Percentiles rank a stretch among this genome's conserved stretches.
Evolutionary conservation across 2,113 vertebrate species (phyloP).

Genomic region (Butastur rufipennis): DNA sequence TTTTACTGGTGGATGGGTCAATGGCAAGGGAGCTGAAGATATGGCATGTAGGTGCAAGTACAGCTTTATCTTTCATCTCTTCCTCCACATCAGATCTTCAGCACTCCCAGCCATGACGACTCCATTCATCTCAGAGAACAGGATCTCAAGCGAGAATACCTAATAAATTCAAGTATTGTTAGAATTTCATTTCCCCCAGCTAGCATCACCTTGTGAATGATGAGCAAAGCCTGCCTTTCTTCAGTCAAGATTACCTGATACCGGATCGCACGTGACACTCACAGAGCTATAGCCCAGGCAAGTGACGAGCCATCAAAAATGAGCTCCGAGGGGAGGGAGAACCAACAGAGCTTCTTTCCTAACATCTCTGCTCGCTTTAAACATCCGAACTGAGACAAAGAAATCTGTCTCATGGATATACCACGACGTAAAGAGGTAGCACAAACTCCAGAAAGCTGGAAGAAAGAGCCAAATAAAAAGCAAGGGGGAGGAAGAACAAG

Average conservation of each 20-base stretch:
- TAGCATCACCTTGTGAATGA: background rate
- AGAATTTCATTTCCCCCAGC: background rate
- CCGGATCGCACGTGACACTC: background rate
- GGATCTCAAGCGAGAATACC: background rate
- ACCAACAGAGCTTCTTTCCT: background rate
- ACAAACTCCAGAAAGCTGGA: background rate
- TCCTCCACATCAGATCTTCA: background rate
- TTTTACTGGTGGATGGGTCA: background rate
- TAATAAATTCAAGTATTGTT: background rate
- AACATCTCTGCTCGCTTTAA: background rate
- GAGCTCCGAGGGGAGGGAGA: fast-evolving
- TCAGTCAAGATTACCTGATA: constrained; percentile 18
- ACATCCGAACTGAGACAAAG: background rate
- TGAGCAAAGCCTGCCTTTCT: constrained; percentile 2
- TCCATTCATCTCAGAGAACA: background rate
- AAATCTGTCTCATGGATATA: background rate
- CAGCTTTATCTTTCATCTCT: constrained; percentile 10
- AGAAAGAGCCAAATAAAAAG: background rate
- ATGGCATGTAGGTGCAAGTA: background rate
- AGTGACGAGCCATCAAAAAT: background rate
- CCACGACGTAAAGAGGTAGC: background rate
- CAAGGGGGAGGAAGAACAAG: background rate
- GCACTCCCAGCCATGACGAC: background rate
- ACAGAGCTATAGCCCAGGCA: fast-evolving
- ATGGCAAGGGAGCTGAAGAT: background rate